These are phyloP conservation scores for Dicrurus megarhynchus DNA, from an alignment of 2,113 vertebrate species.

Conservation along the genomic window DNA sequence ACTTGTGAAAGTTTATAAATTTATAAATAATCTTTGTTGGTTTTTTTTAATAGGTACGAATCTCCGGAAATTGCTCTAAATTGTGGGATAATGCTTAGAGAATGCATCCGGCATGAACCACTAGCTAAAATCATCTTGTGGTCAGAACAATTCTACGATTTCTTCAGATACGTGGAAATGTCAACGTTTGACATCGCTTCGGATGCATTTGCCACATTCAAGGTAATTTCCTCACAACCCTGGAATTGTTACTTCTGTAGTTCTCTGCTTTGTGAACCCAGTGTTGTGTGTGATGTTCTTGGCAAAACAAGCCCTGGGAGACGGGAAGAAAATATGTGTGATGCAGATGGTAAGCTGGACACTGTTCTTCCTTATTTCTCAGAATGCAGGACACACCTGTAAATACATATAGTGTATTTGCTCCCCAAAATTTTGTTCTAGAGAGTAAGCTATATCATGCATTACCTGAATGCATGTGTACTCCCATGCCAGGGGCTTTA, in stretches of 20 bases:
- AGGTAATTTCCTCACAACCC: slow-evolving; percentile 61
- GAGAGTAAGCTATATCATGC: background rate
- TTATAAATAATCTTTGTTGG: background rate
- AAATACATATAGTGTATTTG: background rate
- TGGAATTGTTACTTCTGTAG: background rate
- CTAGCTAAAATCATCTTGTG: slow-evolving; percentile 86
- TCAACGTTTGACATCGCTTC: slow-evolving; percentile 88
- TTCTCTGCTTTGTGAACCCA: background rate
- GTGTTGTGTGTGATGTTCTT: background rate
- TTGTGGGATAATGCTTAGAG: slow-evolving; percentile 86
- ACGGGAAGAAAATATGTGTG: background rate
- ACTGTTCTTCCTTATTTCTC: background rate
- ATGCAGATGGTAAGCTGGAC: background rate
- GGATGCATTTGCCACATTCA: slow-evolving; percentile 86
- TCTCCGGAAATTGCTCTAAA: slow-evolving; percentile 86
- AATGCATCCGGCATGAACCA: slow-evolving; percentile 85
- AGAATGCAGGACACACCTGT: background rate
- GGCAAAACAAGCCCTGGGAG: background rate
- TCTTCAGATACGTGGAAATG: slow-evolving; percentile 89
- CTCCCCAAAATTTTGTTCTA: background rate
- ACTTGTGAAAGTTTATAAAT: background rate
- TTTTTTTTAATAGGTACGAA: slow-evolving; percentile 72
- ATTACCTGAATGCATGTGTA: background rate
- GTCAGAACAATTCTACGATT: slow-evolving; percentile 87
- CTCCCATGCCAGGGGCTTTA: background rate